Base-by-base conservation (phyloP, 2,797 vertebrate species). In the Anabacerthia variegaticeps region DNA sequence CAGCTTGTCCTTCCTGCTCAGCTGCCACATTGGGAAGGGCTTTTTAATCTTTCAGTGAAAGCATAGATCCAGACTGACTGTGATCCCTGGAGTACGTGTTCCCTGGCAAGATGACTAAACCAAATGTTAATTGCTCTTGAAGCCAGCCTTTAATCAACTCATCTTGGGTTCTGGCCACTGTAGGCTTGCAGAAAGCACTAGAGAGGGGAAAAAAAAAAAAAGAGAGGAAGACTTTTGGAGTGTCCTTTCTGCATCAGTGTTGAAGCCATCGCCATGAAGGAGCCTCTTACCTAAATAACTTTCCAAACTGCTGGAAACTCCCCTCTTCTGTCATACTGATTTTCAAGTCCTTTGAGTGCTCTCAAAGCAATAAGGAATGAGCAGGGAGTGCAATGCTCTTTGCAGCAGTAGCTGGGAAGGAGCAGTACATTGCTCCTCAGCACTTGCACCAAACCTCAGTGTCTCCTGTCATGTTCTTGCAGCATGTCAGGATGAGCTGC, bases 121-220 rank as follows among this genome's bases (percentile, higher is more conserved):
- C 74, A 72, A 79, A 91, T 83, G 88, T 83, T 96, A 94, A 96
- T 92, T 95, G 92, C 85, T 95, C 85, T 74, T 94, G 88, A 96
- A 95, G 91, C 85, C 71, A 93, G 85, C 75, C 88, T 87, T 94
- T 90, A 91, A 94, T 95, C 96, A 95, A 51, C 63, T 88, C 54
- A 26, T 94, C 26, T 8, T 90, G 63, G 41, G 24, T 89, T 93
- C 83, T 88, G 77, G 67, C 80, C 16, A 3, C 82, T 86, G 26
- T 49, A 93, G 76, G 79, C 62, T 72, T 66, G 37, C 37, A 92
- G 75, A 54, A 78, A 94, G 69, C 39, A n/a, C 48, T 48, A n/a
- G 23, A 58, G 32, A 3, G 2, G 21, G 2, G 1, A 22, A 85
- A 78, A 75, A 55, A 75, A 55, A 39, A 10, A 27, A 2, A 12